A percentile compares a stretch with the other conserved stretches of the same genome.
These are phyloP conservation scores for Aporophyla lueneburgensis DNA, from an alignment of 2,888 invertebrate species.

Conservation along the genomic window DNA sequence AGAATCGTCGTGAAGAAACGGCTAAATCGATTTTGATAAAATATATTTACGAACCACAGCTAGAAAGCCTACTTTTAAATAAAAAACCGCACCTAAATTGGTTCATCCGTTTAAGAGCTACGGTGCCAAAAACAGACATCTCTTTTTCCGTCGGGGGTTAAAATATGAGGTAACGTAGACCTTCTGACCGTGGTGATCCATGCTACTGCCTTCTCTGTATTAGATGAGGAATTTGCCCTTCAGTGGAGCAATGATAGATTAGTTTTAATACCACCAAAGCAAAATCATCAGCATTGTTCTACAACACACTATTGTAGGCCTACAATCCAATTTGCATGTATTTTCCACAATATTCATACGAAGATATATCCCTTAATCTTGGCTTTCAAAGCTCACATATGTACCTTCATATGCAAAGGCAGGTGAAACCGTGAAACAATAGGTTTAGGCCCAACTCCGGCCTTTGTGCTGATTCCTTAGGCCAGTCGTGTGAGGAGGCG, in stretches of 20 bases:
- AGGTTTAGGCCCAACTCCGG: not conserved
- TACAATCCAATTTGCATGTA: conserved; percentile 21
- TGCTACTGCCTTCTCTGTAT: not conserved
- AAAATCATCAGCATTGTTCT: not conserved
- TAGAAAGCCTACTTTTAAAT: no score
- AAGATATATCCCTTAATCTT: conserved; percentile 21
- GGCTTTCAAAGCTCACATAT: not conserved
- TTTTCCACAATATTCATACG: not conserved
- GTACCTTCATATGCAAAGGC: not conserved
- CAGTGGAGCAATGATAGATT: not conserved
- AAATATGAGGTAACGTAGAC: not conserved
- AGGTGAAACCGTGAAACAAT: conserved; percentile 14
- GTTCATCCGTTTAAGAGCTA: no score
- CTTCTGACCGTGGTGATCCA: not conserved
- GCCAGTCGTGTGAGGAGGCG: not conserved
- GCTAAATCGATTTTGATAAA: no score
- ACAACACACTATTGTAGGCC: not conserved
- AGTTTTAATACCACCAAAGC: not conserved
- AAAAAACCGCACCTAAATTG: no score
- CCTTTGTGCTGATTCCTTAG: conserved; percentile 21
- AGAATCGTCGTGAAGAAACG: no score
- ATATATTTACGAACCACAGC: no score
- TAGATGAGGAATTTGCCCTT: not conserved
- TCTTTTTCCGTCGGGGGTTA: no score
- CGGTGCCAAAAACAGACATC: no score